phyloP scores from a whole-genome alignment of 2,888 invertebrate genomes.

The Andrena hattorfiana region DNA sequence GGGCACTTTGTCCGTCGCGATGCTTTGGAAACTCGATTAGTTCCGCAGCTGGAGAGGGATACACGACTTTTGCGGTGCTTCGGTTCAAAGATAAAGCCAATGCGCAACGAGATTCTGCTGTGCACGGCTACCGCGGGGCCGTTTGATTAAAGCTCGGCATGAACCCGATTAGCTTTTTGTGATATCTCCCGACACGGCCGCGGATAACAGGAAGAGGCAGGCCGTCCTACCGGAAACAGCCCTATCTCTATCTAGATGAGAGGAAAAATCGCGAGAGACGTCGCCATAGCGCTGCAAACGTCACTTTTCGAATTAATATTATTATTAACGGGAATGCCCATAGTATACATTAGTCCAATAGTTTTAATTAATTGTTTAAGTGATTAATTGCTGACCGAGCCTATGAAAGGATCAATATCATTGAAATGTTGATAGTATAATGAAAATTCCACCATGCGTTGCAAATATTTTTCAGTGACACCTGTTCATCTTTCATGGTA shows the following conservation, averaged over 20 bases:
- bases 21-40: conserved; percentile 65
- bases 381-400: too few species aligned
- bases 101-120: conserved; percentile 52
- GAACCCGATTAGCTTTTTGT: conserved; percentile 58
- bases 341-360: too few species aligned
- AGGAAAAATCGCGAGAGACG: neutral
- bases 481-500: too few species aligned
- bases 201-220: conserved; percentile 33
- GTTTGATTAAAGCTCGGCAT: conserved; percentile 63
- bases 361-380: too few species aligned
- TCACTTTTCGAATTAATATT: neutral
- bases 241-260: neutral
- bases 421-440: too few species aligned
- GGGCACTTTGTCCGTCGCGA: conserved; percentile 63
- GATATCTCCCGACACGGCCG: conserved; percentile 28
- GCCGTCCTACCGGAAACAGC: conserved; percentile 8
- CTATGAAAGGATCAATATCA: too few species aligned
- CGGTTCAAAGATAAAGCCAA: conserved; percentile 62
- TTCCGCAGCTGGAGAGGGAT: conserved; percentile 57
- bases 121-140: conserved; percentile 6
- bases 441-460: neutral
- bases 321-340: too few species aligned
- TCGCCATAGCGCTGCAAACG: neutral
- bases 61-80: conserved; percentile 64
- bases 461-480: too few species aligned